A percentile compares a stretch with the other conserved stretches of the same genome.
Evolutionary conservation across 2,888 invertebrate species (phyloP).

Genomic region (Drosophila cyrtoloma): DNA sequence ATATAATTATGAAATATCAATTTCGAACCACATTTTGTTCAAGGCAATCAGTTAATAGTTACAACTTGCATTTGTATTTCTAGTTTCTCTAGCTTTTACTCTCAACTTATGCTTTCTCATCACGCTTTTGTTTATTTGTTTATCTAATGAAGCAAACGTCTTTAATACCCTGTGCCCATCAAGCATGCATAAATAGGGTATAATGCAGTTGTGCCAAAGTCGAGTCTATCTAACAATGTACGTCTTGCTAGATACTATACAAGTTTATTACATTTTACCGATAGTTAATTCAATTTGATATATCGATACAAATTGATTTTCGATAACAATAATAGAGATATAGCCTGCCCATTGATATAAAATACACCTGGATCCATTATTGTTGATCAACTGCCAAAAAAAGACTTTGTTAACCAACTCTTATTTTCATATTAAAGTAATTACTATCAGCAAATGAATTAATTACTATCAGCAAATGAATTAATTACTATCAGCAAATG

Average conservation of each 20-base stretch:
- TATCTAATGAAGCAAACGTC: conserved; percentile 38
- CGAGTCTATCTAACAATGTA: background rate
- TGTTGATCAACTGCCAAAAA: background rate
- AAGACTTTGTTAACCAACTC: background rate
- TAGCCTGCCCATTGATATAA: background rate
- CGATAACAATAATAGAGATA: background rate
- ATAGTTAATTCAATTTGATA: background rate
- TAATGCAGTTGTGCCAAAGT: background rate
- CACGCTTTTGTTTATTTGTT: conserved; percentile 45
- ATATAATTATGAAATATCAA: background rate
- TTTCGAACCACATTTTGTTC: background rate
- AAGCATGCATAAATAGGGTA: background rate
- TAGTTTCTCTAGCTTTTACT: background rate
- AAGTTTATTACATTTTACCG: background rate
- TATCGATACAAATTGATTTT: background rate
- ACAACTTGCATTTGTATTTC: background rate
- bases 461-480: background rate
- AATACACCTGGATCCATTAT: background rate
- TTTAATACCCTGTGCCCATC: background rate
- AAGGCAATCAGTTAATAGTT: background rate
- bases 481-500: background rate
- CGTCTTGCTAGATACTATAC: background rate
- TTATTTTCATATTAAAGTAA: background rate
- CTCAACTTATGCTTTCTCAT: conserved; percentile 19
- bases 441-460: background rate